Base-by-base conservation (phyloP, 2,113 vertebrate species). In the Hydrochoerus hydrochaeris region DNA sequence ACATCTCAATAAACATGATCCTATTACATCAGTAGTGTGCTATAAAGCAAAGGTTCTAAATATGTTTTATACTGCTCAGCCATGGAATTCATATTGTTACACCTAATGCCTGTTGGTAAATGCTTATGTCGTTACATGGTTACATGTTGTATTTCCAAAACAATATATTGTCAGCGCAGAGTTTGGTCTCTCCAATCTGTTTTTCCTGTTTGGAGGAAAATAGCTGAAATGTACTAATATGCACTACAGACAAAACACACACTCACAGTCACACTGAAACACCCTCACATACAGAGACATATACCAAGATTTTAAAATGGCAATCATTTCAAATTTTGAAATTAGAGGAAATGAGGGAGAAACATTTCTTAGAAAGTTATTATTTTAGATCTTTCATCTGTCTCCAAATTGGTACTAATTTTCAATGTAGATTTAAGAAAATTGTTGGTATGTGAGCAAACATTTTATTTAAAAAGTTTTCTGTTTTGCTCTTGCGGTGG, bases 1-100 rank as follows among this genome's bases (percentile, higher is more conserved):
- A 98, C 98, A 96, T 98, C 98, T 98, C 98, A 98, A 97, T 98
- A 98, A 98, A 98, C 95, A 97, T 62, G 75, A 94, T 96, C 96
- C 97, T 95, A 80, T 65, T 54, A 32, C 91, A 96, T 97, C 97
- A 90, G 97, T 96, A 94, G 30, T 95, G 96, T 88, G 95, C 87
- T 97, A 93, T 97, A 94, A 44, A 46, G 91, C 26, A 60, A 20
- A 26, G 54, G 60, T 97, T 98, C 92, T 98, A 98, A 98, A 98
- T 97, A 96, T 89, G 77, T 97, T 95, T 96, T 96, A 94, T 94
- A 93, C 96, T 65, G 71, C 94, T 98, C 93, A 97, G 94, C 96
- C 84, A 7, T 86, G 87, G 98, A 97, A 97, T 98, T 98, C 96
- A 92, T 96, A 96, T 96, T 93, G 93, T 97, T 98, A 86, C 63